Percentiles rank a stretch among this genome's conserved stretches.
Conservation (phyloP, 2,888 invertebrate species). For the Sussaba pulchella region DNA sequence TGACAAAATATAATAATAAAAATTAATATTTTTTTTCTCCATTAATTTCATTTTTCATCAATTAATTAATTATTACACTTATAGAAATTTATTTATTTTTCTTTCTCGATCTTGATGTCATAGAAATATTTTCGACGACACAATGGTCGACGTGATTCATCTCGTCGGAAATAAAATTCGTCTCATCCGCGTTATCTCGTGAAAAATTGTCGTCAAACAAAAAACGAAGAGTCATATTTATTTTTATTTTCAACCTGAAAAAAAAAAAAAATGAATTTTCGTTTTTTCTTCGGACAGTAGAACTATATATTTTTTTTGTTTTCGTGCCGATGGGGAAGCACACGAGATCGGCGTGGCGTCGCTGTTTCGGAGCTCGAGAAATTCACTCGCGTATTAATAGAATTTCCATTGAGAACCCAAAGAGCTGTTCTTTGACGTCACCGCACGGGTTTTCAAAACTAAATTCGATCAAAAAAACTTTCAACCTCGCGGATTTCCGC, state of each 20-base stretch:
- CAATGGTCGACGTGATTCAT: slow-evolving; percentile 56
- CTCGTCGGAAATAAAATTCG: slow-evolving; percentile 49
- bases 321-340: slow-evolving; percentile 3
- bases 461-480: slow-evolving; percentile 3
- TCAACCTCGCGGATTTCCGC: slow-evolving; percentile 17
- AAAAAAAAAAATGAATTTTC: too few relatives aligned
- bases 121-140: slow-evolving; percentile 4
- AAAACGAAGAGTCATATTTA: slow-evolving; percentile 59
- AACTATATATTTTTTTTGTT: too few relatives aligned
- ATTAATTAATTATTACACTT: too few relatives aligned
- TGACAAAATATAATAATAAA: too few relatives aligned
- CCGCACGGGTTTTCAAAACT: slow-evolving; percentile 29
- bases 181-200: slow-evolving; percentile 36
- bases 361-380: slow-evolving; percentile 32
- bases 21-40: too few relatives aligned
- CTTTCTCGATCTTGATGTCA: neutral
- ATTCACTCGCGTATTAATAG: slow-evolving; percentile 59
- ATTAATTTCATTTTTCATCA: too few relatives aligned
- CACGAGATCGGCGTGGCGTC: neutral
- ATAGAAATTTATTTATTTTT: neutral
- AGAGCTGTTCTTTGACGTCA: slow-evolving; percentile 48
- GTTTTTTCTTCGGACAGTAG: slow-evolving; percentile 3
- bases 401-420: slow-evolving; percentile 59
- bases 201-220: too few relatives aligned
- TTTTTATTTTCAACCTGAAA: slow-evolving; percentile 28